Evolutionary conservation across 2,113 vertebrate genomes (phyloP).

Genomic region (Sebastes fasciatus): DNA sequence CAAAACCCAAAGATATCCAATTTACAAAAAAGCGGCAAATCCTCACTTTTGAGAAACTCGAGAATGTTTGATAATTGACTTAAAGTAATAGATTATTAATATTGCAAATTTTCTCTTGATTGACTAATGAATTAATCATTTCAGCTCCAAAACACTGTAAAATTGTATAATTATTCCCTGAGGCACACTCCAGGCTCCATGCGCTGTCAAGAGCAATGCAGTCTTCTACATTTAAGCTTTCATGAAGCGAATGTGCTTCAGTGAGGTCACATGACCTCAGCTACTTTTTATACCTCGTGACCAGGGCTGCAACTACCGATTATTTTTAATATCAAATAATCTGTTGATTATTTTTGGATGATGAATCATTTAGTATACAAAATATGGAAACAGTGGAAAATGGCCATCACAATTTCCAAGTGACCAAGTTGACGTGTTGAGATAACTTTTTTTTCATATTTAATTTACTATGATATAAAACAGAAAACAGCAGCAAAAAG

Average conservation of each 20-base stretch:
- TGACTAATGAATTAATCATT: background rate
- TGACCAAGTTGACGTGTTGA: background rate
- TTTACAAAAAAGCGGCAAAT: background rate
- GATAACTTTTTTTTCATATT: background rate
- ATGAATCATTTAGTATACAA: background rate
- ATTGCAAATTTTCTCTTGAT: background rate
- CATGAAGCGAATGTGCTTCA: background rate
- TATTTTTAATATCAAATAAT: no score
- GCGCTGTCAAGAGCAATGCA: background rate
- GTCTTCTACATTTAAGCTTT: background rate
- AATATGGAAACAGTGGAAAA: background rate
- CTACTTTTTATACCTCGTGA: background rate
- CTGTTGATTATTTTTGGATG: no score
- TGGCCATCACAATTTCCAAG: background rate
- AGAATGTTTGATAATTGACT: background rate
- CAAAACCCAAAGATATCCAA: background rate
- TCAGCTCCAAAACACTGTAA: background rate
- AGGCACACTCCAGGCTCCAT: background rate
- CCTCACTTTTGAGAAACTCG: background rate
- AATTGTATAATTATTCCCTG: background rate
- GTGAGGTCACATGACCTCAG: background rate
- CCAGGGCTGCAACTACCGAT: background rate
- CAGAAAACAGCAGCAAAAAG: background rate
- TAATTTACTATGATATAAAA: background rate
- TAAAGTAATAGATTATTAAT: background rate